Conservation (phyloP, 1,140 invertebrate species). For the Rhynchophorus ferrugineus region DNA sequence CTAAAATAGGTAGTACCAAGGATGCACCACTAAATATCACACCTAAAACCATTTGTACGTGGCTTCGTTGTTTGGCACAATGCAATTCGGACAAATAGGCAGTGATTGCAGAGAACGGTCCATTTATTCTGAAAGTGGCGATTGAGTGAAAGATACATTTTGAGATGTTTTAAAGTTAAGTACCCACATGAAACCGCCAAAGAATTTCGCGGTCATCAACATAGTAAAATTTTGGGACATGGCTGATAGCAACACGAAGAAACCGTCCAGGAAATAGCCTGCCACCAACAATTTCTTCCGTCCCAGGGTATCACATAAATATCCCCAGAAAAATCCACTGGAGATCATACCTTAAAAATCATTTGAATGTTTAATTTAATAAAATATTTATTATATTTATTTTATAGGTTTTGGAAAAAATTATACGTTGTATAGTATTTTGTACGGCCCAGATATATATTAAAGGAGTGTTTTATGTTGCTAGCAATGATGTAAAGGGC, state of each 20-base stretch:
- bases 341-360: conserved; percentile 29
- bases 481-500: too few relatives aligned
- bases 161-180: too few relatives aligned
- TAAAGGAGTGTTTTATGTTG: too few relatives aligned
- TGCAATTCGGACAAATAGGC: conserved; percentile 64
- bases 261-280: conserved; percentile 59
- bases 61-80: conserved; percentile 51
- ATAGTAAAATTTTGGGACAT: conserved; percentile 66
- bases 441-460: too few relatives aligned
- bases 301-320: conserved; percentile 68
- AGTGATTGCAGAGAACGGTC: conserved; percentile 62
- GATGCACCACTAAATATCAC: conserved; percentile 47
- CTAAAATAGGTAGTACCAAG: conserved; percentile 26
- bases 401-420: too few relatives aligned
- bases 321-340: conserved; percentile 76
- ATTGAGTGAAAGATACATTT: neutral
- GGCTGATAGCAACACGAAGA: conserved; percentile 62
- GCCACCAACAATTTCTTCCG: conserved; percentile 61
- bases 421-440: too few relatives aligned
- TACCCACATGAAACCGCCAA: conserved; percentile 47
- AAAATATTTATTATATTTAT: too few relatives aligned
- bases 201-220: conserved; percentile 63
- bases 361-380: too few relatives aligned
- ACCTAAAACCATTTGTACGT: conserved; percentile 54
- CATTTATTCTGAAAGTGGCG: conserved; percentile 52